Conservation (phyloP, 2,113 vertebrate genomes). For the Rallus limicola region DNA sequence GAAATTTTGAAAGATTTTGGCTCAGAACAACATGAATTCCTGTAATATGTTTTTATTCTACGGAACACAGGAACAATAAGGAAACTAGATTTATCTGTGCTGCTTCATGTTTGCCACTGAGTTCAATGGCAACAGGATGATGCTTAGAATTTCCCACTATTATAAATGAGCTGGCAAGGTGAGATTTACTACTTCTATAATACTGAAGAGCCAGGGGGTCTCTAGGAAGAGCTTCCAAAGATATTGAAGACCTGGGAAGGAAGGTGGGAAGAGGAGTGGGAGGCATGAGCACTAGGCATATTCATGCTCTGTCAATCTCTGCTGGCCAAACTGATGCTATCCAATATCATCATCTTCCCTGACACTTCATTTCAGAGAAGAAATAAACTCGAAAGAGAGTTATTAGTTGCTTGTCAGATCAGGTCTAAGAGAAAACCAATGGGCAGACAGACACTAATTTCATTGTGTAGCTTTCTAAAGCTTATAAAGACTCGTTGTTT, state of each 20-base stretch:
- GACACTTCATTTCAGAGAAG: background rate
- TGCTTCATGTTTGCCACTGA: background rate
- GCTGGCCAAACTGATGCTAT: background rate
- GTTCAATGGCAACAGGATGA: background rate
- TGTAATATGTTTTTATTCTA: rapidly evolving
- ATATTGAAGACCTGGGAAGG: background rate
- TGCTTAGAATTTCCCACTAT: background rate
- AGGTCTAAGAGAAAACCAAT: background rate
- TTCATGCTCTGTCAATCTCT: background rate
- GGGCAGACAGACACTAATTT: background rate
- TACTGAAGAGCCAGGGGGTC: background rate
- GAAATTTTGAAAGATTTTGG: background rate
- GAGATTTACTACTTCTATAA: background rate
- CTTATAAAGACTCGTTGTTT: background rate
- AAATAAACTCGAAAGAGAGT: background rate
- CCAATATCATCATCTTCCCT: background rate
- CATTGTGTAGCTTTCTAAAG: background rate
- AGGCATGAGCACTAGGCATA: background rate
- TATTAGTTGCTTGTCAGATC: background rate
- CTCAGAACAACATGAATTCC: background rate
- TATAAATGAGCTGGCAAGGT: background rate
- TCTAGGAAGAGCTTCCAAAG: background rate
- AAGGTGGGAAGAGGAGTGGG: background rate
- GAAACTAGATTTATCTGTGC: background rate
- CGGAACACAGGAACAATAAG: background rate